Percentiles rank a stretch among this genome's conserved stretches.
phyloP scores from a whole-genome alignment of 2,113 vertebrate genomes.

The Ophiodon elongatus region DNA sequence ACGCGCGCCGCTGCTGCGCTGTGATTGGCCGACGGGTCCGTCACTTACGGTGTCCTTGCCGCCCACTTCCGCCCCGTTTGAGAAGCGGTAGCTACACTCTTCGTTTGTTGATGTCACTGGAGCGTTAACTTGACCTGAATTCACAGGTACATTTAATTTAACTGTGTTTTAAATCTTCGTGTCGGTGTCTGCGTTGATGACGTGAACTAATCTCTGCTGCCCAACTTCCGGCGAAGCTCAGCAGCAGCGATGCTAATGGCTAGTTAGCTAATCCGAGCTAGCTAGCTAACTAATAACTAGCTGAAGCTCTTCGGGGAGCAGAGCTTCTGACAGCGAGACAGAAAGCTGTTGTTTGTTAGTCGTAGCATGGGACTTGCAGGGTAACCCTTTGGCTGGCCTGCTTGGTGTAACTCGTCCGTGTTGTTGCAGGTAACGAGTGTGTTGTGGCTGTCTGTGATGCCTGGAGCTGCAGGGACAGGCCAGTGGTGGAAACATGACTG shows the following conservation, averaged over 20 bases:
- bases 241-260: slow-evolving; percentile 48
- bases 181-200: not conserved
- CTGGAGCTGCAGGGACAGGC: slow-evolving; percentile 57
- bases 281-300: not conserved
- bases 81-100: slow-evolving; percentile 8
- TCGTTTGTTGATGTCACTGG: slow-evolving; percentile 62
- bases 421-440: slow-evolving; percentile 54
- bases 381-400: not conserved
- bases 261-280: slow-evolving; percentile 56
- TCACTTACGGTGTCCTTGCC: slow-evolving; percentile 76
- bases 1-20: not conserved
- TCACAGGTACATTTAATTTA: slow-evolving; percentile 60
- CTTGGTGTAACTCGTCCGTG: slow-evolving; percentile 32
- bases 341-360: not conserved
- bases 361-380: not conserved
- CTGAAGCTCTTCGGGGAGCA: not conserved
- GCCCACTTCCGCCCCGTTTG: slow-evolving; percentile 70
- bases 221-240: not conserved
- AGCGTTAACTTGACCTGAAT: slow-evolving; percentile 18
- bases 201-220: not conserved
- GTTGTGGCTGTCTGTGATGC: slow-evolving; percentile 61
- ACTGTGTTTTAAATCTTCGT: not conserved
- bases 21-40: slow-evolving; percentile 59
- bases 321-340: not conserved
- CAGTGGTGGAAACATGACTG: slow-evolving; percentile 72